Evolutionary conservation across 2,888 invertebrate genomes (phyloP), one percentile per base, ranked within the genome.

Genomic region (Drosophila planitibia): DNA sequence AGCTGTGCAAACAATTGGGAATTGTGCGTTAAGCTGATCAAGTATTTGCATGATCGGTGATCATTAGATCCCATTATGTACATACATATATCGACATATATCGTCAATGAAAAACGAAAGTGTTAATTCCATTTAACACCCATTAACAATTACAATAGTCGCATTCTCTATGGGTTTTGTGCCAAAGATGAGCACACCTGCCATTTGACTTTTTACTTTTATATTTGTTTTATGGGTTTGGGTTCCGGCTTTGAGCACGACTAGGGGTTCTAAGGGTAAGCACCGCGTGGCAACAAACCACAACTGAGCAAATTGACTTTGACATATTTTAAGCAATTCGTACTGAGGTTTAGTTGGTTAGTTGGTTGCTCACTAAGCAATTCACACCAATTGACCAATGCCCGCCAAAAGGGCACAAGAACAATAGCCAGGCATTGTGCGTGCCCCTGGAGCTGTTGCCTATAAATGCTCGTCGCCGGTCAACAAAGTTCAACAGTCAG

Each of bases 401-500:
- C 44, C 44, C 41, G 51, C 49, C 64, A 60, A 52, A 58, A 68
- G 65, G 58, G 62, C 69, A 62, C 47, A 35, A 58, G 76, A 83
- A 90, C 90, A 90, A 89, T 89, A 67, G 28, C 19, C 6, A 19
- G 1, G 60, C 85, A 83, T 90, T 90, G 90, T 90, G 22, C 65
- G 30, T 49, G 62, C 47, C n/a, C 44, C 10, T 16, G 12, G 51
- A 30, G 32, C 30, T n/a, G n/a, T 33, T 44, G 58, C n/a, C 76
- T 90, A 89, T 89, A 90, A 90, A 90, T 78, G 61, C 65, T 22
- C 59, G 10, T n/a, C 5, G 55, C 33, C 65, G 77, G 74, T 75
- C 78, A 78, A n/a, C 67, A 63, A 55, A 80, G 81, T 86, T 80
- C 77, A 90, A 78, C 88, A 89, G 91, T 91, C 80, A 73, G 59